Conservation (phyloP, 2,113 vertebrate genomes). For the Columba janthina region DNA sequence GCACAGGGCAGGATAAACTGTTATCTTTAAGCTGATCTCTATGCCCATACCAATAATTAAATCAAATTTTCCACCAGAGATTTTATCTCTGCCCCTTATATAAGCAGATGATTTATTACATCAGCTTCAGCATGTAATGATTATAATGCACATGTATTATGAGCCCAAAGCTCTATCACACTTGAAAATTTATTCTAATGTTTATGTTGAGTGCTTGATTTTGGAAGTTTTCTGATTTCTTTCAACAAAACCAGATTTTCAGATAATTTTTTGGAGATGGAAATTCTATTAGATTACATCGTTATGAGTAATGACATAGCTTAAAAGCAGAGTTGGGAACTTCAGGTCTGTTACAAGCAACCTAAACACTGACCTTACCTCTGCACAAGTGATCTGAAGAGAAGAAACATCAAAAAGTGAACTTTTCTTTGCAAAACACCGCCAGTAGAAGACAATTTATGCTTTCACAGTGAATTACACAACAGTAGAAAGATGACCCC, state of each 20-base stretch:
- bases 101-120: not conserved
- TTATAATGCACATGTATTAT: not conserved
- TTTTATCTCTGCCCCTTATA: not conserved
- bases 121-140: not conserved
- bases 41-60: not conserved
- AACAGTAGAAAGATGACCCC: not conserved
- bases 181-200: not conserved
- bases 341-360: not conserved
- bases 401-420: not conserved
- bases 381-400: not conserved
- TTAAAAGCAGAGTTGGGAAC: not conserved
- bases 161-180: not conserved
- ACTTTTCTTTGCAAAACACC: not conserved
- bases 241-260: not conserved
- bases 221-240: not conserved
- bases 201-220: not conserved
- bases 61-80: not conserved
- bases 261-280: not conserved
- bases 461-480: not conserved
- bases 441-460: not conserved
- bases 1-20: not conserved
- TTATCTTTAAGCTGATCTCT: conserved; percentile 2
- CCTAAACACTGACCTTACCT: not conserved
- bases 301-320: not conserved
- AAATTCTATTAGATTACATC: not conserved